Base-by-base conservation (phyloP, 2,888 invertebrate genomes). In the Chrysomela aeneicollis region DNA sequence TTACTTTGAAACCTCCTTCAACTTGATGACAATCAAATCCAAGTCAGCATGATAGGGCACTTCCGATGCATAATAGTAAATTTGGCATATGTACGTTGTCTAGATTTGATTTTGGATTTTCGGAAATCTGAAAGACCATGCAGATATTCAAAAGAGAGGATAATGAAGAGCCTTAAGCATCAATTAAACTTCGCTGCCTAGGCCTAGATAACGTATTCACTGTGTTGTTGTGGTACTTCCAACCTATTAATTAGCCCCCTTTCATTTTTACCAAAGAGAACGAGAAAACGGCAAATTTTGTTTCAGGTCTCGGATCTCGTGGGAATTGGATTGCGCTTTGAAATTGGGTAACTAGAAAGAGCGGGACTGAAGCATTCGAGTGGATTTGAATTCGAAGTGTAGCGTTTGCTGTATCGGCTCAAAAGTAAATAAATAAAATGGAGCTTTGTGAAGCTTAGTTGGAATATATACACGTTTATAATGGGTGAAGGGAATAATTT, bases 201-300 rank as follows among this genome's bases (percentile, higher is more conserved):
- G n/a, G n/a, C 26, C 4, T 26, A 3, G 26, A 6, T 26, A 26
- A 26, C 26, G 26, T 26, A 6, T 26, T 6, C 26, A 19, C n/a
- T 21, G 15, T 22, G 42, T n/a, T 35, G 12, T 15, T 37, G 42
- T 46, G 26, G 57, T 26, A 26, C n/a, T 10, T 9, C 3, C 3
- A 49, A 26, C 4, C 57, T 57, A 17, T 32, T 57, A 46, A 57
- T 57, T 42, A 35, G 15, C 15, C 10, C 15, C 21, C 19, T 21
- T 42, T 35, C 15, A 55, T 55, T 54, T 15, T 19, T 9, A n/a
- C 42, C 37, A 37, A 26, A 42, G 55, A 46, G 46, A 57, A 57
- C 12, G 42, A 17, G 37, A 57, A 26, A 57, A 57, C 46, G 26
- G 47, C 26, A 22, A 57, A 57, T 57, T 46, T 46, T 47, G 46